These are phyloP conservation scores for Mesorhabditis sp. DNA, from an alignment of 2,888 invertebrate species.

Conservation along the genomic window DNA sequence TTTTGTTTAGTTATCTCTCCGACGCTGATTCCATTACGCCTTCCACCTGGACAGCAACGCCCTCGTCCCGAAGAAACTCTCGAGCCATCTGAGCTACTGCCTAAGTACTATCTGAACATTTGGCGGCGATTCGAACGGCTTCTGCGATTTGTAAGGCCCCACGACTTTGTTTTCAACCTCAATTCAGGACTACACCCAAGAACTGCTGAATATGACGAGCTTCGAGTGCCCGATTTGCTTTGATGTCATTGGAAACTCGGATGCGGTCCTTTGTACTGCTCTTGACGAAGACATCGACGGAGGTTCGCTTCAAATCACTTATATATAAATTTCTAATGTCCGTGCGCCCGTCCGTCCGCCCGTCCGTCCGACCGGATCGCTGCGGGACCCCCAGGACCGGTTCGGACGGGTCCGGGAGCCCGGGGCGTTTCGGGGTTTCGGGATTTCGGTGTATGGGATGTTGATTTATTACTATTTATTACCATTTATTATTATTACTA, in stretches of 20 bases:
- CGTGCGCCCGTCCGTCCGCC: no score
- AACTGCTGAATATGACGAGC: neutral
- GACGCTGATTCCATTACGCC: no score
- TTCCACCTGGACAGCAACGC: no score
- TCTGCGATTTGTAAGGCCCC: neutral
- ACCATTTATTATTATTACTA: no score
- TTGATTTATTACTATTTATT: no score
- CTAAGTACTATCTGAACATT: neutral
- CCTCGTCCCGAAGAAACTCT: neutral
- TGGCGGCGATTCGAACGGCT: neutral
- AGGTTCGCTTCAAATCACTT: no score
- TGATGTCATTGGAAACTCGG: neutral
- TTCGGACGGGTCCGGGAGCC: slow-evolving; percentile 1
- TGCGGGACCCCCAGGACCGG: no score
- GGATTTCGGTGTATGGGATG: no score
- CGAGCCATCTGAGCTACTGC: neutral
- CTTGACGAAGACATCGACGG: neutral
- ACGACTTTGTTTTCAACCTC: neutral
- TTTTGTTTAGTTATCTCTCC: no score
- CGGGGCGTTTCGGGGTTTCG: no score
- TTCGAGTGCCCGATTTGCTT: slow-evolving; percentile 2
- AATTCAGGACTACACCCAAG: neutral
- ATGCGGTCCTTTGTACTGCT: slow-evolving; percentile 6
- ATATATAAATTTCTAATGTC: no score
- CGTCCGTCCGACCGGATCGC: no score